A percentile compares a stretch with the other conserved stretches of the same genome.
These are phyloP conservation scores for Thecophora atra DNA, from an alignment of 2,888 invertebrate species.

Conservation along the genomic window DNA sequence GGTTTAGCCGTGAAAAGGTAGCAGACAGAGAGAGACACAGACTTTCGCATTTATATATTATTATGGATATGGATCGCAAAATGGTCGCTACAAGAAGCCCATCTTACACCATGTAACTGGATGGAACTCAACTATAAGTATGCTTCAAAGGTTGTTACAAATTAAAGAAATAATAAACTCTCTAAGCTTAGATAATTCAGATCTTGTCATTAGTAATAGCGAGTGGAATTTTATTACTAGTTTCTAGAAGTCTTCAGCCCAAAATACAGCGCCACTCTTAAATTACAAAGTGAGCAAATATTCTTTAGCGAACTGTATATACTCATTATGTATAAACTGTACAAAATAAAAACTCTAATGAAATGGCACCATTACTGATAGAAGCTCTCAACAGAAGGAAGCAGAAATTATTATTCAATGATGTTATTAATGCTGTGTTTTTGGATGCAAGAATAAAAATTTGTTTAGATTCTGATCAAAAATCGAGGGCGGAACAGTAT, in stretches of 20 bases:
- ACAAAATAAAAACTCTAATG: slow-evolving; percentile 32
- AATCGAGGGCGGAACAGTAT: slow-evolving; percentile 35
- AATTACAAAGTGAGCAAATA: slow-evolving; percentile 40
- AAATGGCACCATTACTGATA: slow-evolving; percentile 30
- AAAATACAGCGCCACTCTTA: slow-evolving; percentile 37
- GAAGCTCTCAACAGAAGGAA: slow-evolving; percentile 37
- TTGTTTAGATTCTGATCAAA: slow-evolving; percentile 39
- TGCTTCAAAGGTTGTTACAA: slow-evolving; percentile 38
- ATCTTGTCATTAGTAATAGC: slow-evolving; percentile 28
- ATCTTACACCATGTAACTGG: slow-evolving; percentile 14
- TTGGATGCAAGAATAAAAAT: slow-evolving; percentile 41
- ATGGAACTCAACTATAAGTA: slow-evolving; percentile 36
- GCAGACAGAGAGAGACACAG: no score
- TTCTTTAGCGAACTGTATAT: slow-evolving; percentile 43
- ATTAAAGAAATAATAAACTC: slow-evolving; percentile 37
- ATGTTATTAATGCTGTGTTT: slow-evolving; percentile 40
- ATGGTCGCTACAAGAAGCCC: neutral
- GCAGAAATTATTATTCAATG: slow-evolving; percentile 32
- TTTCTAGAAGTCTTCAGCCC: slow-evolving; percentile 38
- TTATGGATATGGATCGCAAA: no score
- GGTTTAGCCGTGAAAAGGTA: no score
- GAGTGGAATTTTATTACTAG: slow-evolving; percentile 40
- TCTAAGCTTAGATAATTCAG: slow-evolving; percentile 34
- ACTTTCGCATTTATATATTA: no score
- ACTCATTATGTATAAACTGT: slow-evolving; percentile 39